Evolutionary conservation across 2,113 vertebrate species (phyloP).

Genomic region (Macaca mulatta): DNA sequence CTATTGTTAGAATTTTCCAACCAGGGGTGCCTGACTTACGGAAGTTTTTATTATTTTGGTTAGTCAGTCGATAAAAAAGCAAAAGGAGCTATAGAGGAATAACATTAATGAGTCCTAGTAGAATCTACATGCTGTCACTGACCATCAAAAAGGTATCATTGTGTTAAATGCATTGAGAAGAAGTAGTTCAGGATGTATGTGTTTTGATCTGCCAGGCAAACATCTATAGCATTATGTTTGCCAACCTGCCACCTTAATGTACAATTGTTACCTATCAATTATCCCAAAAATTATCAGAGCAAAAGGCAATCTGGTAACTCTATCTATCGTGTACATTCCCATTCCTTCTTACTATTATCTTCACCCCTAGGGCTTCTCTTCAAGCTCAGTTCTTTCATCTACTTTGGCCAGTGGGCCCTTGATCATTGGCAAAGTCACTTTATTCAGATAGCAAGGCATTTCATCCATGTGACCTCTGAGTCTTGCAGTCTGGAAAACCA

Average conservation of each 20-base stretch:
- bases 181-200: not conserved
- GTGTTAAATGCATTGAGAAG: not conserved
- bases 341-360: not conserved
- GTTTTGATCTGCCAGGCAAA: not conserved
- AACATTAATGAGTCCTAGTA: not conserved
- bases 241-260: not conserved
- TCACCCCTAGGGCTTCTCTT: not conserved
- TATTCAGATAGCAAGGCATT: not conserved
- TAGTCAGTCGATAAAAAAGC: not conserved
- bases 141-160: not conserved
- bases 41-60: slow-evolving; percentile 20
- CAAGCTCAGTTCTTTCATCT: not conserved
- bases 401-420: not conserved
- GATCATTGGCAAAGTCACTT: not conserved
- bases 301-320: not conserved
- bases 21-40: not conserved
- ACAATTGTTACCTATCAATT: not conserved
- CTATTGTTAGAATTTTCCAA: slow-evolving; percentile 35
- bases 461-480: not conserved
- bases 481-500: not conserved
- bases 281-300: not conserved
- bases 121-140: not conserved
- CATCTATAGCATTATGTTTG: not conserved
- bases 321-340: not conserved
- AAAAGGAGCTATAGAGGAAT: not conserved